phyloP scores from a whole-genome alignment of 2,888 invertebrate genomes.

The Dryobotodes eremita region DNA sequence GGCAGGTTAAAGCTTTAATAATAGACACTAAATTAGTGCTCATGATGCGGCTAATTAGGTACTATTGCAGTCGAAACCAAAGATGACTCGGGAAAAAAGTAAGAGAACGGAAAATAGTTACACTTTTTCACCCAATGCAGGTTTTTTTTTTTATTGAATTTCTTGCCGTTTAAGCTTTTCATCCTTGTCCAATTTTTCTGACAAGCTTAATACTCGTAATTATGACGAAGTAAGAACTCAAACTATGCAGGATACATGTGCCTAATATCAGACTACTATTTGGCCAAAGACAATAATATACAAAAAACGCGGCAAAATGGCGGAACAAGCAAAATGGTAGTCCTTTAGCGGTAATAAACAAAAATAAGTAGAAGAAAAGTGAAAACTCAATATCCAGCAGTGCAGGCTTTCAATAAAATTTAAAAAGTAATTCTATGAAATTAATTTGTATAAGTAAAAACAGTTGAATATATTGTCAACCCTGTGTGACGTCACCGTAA shows the following conservation, averaged over 20 bases:
- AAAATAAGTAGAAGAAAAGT: not conserved
- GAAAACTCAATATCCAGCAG: not conserved
- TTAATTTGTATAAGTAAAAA: constrained; percentile 29
- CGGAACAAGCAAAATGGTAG: not conserved
- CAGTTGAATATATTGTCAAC: constrained; percentile 11
- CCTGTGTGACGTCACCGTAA: constrained; percentile 23
- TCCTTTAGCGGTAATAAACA: not conserved
- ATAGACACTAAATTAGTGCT: not conserved
- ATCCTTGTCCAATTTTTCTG: not conserved
- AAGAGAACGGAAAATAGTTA: not conserved
- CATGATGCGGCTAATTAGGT: not conserved
- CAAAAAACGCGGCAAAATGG: not conserved
- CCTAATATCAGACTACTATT: not conserved
- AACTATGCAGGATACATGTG: not conserved
- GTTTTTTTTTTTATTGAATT: too few species aligned
- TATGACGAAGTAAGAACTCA: not conserved
- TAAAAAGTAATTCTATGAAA: not conserved
- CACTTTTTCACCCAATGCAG: not conserved
- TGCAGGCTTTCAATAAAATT: not conserved
- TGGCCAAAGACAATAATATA: not conserved
- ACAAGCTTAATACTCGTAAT: not conserved
- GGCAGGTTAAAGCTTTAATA: not conserved
- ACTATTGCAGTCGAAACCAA: too few species aligned
- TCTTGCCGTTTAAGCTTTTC: not conserved
- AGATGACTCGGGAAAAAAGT: not conserved